Base-by-base conservation (phyloP, 2,888 invertebrate species). In the Folsomia manolachei region DNA sequence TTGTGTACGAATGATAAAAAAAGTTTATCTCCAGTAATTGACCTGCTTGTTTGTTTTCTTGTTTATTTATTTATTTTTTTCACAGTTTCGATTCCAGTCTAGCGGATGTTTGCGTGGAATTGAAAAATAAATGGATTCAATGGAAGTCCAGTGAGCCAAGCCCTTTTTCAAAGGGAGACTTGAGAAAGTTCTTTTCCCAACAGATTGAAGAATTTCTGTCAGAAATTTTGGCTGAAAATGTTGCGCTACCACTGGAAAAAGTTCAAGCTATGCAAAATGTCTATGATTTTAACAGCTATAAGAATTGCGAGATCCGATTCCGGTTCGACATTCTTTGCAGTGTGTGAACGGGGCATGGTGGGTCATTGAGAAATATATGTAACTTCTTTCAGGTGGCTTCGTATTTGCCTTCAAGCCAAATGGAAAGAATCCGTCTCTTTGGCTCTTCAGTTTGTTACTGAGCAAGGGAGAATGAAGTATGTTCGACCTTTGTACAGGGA, bases 381-480 rank as follows among this genome's bases (percentile, higher is more conserved):
- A 64, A 52, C 27, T 68, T 26, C 11, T 25, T 67, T 85, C 84
- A 89, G 91, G 66, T 93, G 94, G 90, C 83, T 94, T 63, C 87
- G 93, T 71, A 83, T 95, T 72, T 89, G 92, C 77, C 85, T 95
- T n/a, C 89, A 88, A 82, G 90, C 90, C 14, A 87, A 87, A 70
- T 90, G 93, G 87, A 84, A 87, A 26, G 85, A 87, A 0, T 89
- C 89, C 81, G 84, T 96, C 51, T 84, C 87, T 1, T 86, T 88
- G 19, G 90, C 90, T 0, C 85, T 96, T 70, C 83, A 88, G 23
- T 95, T 96, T 86, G 89, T 94, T 9, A 93, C 91, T 79, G 88
- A 88, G 21, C 90, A 93, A 82, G 96, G 96, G 51, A 88, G 97
- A 70, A 93, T 96, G 92, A 97, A 97, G 84, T 97, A 61, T 21